Base-by-base conservation (phyloP, 2,888 invertebrate species). In the Drosophila robusta region DNA sequence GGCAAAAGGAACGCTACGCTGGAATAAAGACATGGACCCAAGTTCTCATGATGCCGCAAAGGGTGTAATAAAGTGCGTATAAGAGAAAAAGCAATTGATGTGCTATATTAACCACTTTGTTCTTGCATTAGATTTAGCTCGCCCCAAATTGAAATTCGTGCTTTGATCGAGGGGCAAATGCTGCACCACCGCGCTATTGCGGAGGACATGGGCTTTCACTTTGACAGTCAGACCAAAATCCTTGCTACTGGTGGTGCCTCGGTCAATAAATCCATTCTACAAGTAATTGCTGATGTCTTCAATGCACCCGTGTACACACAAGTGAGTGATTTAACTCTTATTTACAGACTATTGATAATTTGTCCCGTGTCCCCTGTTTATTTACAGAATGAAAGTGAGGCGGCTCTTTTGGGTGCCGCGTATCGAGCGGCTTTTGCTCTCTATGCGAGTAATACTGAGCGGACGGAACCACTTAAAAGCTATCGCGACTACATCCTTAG, bases 191-290 rank as follows among this genome's bases (percentile, higher is more conserved):
- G 97, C 60, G 95, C 95, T 2, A 96, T 98, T 87, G 95, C 97
- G 0, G 95, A 96, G 90, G 95, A 96, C 73, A 95, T 97, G 92
- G 97, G 96, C n/a, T 95, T 96, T 87, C 91, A 91, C 47, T 94
- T 96, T 41, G 96, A 94, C 46, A 90, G 93, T 57, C 92, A 94
- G 16, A 95, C 96, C 0, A 95, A 97, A 78, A 94, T 99, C 55
- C 92, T 99, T 71, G 98, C 98, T 11, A 99, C 98, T 1, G 99
- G 99, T 39, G 99, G 99, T 57, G 98, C 97, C 1, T 97, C 98
- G 0, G 94, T 94, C 14, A 99, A 98, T 92, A 95, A 94, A 89
- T 94, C 95, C 0, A 95, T 99, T 70, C 93, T 98, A 46, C 98
- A 99, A 94, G 96, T 98, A 60, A 94, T 98, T 66, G 94, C 98